phyloP scores from a whole-genome alignment of 2,888 invertebrate genomes.

The Patella ulyssiponensis region DNA sequence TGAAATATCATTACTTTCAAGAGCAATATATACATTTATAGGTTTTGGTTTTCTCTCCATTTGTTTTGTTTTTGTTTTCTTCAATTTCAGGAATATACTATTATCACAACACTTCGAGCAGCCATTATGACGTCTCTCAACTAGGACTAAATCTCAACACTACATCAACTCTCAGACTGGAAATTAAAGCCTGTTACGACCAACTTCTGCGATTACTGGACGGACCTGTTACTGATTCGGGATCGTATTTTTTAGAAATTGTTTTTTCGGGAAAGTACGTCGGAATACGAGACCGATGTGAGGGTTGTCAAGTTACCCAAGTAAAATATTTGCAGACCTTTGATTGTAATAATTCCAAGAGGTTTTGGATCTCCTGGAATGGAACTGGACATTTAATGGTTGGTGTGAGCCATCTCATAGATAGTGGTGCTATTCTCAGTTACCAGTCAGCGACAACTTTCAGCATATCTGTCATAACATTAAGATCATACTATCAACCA shows the following conservation, averaged over 20 bases:
- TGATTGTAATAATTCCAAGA: neutral
- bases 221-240: neutral
- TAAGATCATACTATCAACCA: neutral
- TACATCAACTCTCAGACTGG: too few species aligned
- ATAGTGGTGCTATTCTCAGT: neutral
- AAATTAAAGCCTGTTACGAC: neutral
- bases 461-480: neutral
- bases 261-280: neutral
- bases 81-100: too few species aligned
- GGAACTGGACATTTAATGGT: neutral
- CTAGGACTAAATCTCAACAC: too few species aligned
- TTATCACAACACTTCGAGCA: too few species aligned
- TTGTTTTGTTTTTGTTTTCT: too few species aligned
- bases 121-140: too few species aligned
- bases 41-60: too few species aligned
- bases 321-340: neutral
- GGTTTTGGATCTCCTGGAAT: slow-evolving; percentile 16
- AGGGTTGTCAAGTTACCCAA: neutral
- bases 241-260: neutral
- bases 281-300: neutral
- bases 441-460: neutral
- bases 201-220: neutral
- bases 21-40: too few species aligned
- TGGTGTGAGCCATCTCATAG: neutral
- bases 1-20: too few species aligned